Base-by-base conservation (phyloP, 2,888 invertebrate genomes). In the Pristionchus maxplancki region DNA sequence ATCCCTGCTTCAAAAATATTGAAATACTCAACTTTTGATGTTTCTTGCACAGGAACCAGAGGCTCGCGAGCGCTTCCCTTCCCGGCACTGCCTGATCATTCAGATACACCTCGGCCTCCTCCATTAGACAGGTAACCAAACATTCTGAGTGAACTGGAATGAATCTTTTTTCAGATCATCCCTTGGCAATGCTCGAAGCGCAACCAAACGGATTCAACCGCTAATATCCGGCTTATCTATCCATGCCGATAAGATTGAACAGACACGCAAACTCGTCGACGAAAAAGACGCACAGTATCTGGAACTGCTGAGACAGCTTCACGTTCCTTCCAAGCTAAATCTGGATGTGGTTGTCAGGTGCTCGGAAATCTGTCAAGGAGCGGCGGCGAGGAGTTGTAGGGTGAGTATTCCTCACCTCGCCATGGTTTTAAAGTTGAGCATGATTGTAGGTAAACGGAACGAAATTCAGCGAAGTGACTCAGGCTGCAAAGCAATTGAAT, bases 401-500 rank as follows among this genome's bases (percentile, higher is more conserved):
- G 85, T 85, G 31, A 40, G 62, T 40, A 20, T 8, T 13, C 20
- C n/a, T 62, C 28, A 24, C n/a, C 24, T 8, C 11, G 2, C n/a
- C 1, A 9, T 11, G 28, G 8, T 5, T 8, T 28, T 1, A 0
- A 5, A 15, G 53, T 20, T 8, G 53, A 0, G 0, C 17, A 0
- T 64, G 62, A 28, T 64, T 37, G 37, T 20, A 84, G 84, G 84
- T 92, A 90, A 67, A 88, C 84, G 17, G 89, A 89, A n/a, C 90
- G 53, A 91, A 91, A 34, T 91, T 93, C 84, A 91, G 90, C 78
- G 84, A 88, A n/a, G 87, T 85, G n/a, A 87, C 89, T 37, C 93
- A 93, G 13, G 90, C 89, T 24, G 88, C 91, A 58, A 93, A 93
- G 92, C 91, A 91, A 40, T 87, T 89, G 81, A 94, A 94, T 84